Conservation (phyloP, 2,888 invertebrate species). For the Emesis furor region DNA sequence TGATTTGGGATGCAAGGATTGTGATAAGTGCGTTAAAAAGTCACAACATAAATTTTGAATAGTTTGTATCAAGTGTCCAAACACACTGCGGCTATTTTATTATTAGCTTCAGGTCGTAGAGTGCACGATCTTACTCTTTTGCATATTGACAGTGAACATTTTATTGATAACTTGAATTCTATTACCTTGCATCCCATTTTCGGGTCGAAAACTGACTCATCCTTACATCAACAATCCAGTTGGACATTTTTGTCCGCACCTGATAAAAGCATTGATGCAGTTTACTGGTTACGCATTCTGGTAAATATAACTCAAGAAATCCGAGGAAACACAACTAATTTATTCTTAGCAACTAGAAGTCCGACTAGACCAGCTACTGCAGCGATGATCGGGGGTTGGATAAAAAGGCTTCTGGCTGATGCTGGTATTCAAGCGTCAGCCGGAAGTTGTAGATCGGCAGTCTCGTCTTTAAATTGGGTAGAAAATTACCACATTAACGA, state of each 20-base stretch:
- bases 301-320: constrained; percentile 17
- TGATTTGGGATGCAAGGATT: constrained; percentile 60
- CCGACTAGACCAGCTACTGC: constrained; percentile 19
- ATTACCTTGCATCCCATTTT: constrained; percentile 62
- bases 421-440: constrained; percentile 51
- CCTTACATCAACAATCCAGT: constrained; percentile 47
- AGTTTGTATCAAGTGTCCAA: constrained; percentile 54
- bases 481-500: constrained; percentile 55
- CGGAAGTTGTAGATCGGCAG: constrained; percentile 54
- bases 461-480: constrained; percentile 52
- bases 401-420: constrained; percentile 37
- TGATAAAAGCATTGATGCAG: background rate
- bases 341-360: constrained; percentile 46
- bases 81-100: constrained; percentile 41
- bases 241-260: constrained; percentile 46
- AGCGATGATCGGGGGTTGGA: constrained; percentile 47
- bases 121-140: constrained; percentile 66
- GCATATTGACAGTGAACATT: constrained; percentile 45
- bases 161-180: constrained; percentile 41
- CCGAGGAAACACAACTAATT: constrained; percentile 39
- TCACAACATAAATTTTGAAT: constrained; percentile 17
- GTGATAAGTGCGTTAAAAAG: constrained; percentile 38
- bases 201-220: constrained; percentile 66
- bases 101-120: constrained; percentile 64
- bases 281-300: constrained; percentile 20